Conservation (phyloP, 2,888 invertebrate species). For the Carterocephalus palaemon region DNA sequence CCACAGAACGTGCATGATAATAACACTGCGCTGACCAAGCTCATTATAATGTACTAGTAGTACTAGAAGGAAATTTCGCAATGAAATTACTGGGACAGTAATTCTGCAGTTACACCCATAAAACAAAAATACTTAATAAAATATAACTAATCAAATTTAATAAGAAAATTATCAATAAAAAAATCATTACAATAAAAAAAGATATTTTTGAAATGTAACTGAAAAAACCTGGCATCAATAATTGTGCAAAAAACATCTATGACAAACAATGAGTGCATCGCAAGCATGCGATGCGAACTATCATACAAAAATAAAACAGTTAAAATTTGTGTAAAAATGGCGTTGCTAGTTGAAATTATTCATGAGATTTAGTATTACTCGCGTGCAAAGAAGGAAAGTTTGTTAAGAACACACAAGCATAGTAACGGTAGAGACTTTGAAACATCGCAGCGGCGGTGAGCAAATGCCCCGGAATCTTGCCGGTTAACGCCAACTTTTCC, state of each 20-base stretch:
- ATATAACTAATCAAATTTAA: neutral
- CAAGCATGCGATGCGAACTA: too few relatives aligned
- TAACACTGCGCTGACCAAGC: conserved; percentile 8
- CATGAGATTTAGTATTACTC: neutral
- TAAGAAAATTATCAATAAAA: neutral
- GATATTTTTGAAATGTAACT: neutral
- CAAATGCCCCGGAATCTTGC: conserved; percentile 5
- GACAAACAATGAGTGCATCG: too few relatives aligned
- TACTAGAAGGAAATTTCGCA: neutral
- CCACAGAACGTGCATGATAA: conserved; percentile 7
- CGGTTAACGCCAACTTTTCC: conserved; percentile 14
- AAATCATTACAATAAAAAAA: neutral
- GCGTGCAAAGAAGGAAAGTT: conserved; percentile 4
- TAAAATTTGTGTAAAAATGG: neutral
- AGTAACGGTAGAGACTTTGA: conserved; percentile 17
- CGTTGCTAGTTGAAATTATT: neutral
- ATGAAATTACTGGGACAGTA: neutral
- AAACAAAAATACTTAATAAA: too few relatives aligned
- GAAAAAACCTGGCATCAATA: too few relatives aligned
- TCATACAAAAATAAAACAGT: neutral
- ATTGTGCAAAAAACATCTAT: too few relatives aligned
- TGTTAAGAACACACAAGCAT: conserved; percentile 10
- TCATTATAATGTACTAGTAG: neutral
- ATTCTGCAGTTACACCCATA: too few relatives aligned
- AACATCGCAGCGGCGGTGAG: conserved; percentile 16